Base-by-base conservation (phyloP, 2,113 vertebrate genomes). In the Rhinopomastus cyanomelas region DNA sequence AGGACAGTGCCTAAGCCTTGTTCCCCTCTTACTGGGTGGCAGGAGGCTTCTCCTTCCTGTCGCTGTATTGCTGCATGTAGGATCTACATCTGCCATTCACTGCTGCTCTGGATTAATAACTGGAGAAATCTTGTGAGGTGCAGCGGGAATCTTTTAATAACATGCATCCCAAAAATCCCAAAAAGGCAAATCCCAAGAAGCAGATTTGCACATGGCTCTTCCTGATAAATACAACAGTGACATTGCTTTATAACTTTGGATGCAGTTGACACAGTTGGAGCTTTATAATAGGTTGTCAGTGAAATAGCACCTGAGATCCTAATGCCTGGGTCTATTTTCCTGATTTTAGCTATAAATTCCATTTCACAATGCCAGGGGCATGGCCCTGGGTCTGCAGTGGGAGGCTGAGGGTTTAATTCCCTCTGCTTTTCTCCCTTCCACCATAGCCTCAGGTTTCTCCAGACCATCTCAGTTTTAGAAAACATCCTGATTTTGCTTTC, bases 201-300 rank as follows among this genome's bases (percentile, higher is more conserved):
- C 80, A 29, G 46, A 73, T 91, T 88, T 91, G 61, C 32, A 71
- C 76, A 65, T 91, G 94, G 82, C 92, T 94, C 85, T 83, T 76
- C 71, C 51, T 87, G 83, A 92, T 90, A 90, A 90, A 95, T 91
- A 49, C 92, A 90, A 94, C 89, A 82, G 68, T 75, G 74, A 86
- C 93, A 85, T 95, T 53, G 68, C 75, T 87, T 90, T 95, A 74
- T 81, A 93, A 94, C 85, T 89, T 91, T 78, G 84, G 89, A 92
- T 87, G 90, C 81, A 93, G 92, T 76, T 91, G 93, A 92, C 89
- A 91, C 81, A 93, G 92, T 76, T 91, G 93, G 92, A 92, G 84
- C 49, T 96, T 94, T 96, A 85, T 94, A 92, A 94, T 62, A 89
- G 84, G 69, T 74, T 94, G 87, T 89, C 93, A 85, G 61, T 48